phyloP scores from a whole-genome alignment of 2,888 invertebrate genomes.

The Mesorhabditis belari region DNA sequence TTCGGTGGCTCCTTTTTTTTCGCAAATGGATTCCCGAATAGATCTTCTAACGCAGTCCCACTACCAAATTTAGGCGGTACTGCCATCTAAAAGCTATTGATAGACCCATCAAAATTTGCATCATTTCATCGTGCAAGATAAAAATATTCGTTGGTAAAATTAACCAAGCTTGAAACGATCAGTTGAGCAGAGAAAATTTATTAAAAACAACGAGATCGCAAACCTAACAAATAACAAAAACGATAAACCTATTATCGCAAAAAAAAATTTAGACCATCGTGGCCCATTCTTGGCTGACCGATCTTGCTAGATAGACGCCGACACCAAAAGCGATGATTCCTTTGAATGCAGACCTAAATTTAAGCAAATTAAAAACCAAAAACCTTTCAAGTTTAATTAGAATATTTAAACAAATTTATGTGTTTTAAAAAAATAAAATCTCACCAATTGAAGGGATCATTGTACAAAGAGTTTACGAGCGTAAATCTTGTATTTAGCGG shows the following conservation, averaged over 20 bases:
- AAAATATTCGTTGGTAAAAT: no score
- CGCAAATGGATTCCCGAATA: conserved; percentile 38
- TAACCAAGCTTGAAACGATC: no score
- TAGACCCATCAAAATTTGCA: no score
- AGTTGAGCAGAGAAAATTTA: no score
- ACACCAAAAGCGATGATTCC: conserved; percentile 31
- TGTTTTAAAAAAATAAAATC: neutral
- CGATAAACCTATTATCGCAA: no score
- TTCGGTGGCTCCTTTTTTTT: conserved; percentile 10
- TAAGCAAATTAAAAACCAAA: neutral
- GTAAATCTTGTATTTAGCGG: conserved; percentile 27
- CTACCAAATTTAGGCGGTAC: conserved; percentile 10
- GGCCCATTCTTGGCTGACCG: conserved; percentile 34
- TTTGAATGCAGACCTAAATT: conserved; percentile 32
- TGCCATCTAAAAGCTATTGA: conserved; percentile 12
- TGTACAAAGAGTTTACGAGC: conserved; percentile 30
- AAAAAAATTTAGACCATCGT: conserved; percentile 12
- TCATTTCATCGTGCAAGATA: no score
- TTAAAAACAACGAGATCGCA: neutral
- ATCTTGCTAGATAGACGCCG: conserved; percentile 29
- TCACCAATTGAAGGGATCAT: conserved; percentile 33
- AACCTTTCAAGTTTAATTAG: neutral
- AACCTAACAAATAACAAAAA: no score
- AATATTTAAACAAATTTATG: neutral
- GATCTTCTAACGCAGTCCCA: conserved; percentile 26